Percentiles rank a stretch among this genome's conserved stretches.
phyloP scores from a whole-genome alignment of 2,113 vertebrate species.

The Ornithorhynchus anatinus region DNA sequence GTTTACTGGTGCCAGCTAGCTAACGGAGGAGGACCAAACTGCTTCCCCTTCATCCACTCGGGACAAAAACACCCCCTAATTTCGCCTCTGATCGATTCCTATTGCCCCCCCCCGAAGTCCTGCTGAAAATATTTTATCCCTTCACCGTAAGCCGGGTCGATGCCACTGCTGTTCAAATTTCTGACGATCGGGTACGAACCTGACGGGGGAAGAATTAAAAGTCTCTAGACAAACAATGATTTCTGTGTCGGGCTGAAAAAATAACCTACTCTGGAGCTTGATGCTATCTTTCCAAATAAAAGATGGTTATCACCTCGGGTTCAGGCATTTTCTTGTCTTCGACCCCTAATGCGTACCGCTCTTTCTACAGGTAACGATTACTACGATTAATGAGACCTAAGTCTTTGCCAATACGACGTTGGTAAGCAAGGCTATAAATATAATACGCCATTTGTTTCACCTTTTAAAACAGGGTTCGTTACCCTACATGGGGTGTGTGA shows the following conservation, averaged over 20 bases:
- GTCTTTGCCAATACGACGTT: too few relatives aligned
- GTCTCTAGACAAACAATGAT: conserved; percentile 55
- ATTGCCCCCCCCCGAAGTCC: too few relatives aligned
- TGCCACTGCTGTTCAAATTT: not conserved
- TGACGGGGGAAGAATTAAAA: conserved; percentile 50
- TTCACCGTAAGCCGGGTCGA: conserved; percentile 1
- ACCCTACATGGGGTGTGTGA: too few relatives aligned
- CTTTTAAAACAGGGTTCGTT: too few relatives aligned
- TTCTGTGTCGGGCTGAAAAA: conserved; percentile 55
- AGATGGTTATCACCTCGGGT: conserved; percentile 45
- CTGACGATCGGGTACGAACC: conserved; percentile 8
- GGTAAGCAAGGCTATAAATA: too few relatives aligned
- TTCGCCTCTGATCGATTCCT: too few relatives aligned
- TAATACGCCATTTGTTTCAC: too few relatives aligned
- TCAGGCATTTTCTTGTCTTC: conserved; percentile 48
- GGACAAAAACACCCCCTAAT: too few relatives aligned
- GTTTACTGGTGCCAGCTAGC: too few relatives aligned
- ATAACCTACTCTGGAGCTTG: conserved; percentile 33
- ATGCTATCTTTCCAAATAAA: conserved; percentile 44
- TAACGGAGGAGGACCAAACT: too few relatives aligned
- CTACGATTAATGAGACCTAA: conserved; percentile 9
- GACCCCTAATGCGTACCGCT: conserved; percentile 6
- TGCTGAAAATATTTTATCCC: not conserved
- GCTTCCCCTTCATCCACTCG: too few relatives aligned
- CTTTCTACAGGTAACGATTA: conserved; percentile 6